Base-by-base conservation (phyloP, 2,797 vertebrate species). In the Emydoidea blandingii region DNA sequence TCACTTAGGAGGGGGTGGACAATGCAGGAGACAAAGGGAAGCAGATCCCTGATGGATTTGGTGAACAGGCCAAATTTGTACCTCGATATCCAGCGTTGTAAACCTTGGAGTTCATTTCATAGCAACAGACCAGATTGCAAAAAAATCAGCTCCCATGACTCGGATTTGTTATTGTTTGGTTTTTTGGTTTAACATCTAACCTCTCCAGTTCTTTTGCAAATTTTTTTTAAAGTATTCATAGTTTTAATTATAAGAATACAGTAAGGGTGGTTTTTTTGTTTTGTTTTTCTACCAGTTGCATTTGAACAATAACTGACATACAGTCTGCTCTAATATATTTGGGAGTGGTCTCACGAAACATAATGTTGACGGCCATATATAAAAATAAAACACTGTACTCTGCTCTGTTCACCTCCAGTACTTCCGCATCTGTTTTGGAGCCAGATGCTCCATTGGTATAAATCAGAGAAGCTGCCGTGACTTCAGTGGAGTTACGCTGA, bases 251-350 rank as follows among this genome's bases (percentile, higher is more conserved):
- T 8, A 12, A 1, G 25, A 19, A 78, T 90, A 34, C 5, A 0
- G 89, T 5, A 27, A 12, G 1, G 25, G 54, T 16, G 50, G 15
- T 1, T 44, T 91, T 27, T 29, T 57, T 57, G 56, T 72, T 8
- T 68, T 59, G 57, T 14, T 83, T 41, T 86, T 86, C 86, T 74
- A 79, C 54, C 50, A 23, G 6, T 83, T 92, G 88, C 5, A 53
- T 91, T 78, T 79, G 37, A 80, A 31, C 1, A 54, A 85, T 49
- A 49, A n/a, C 34, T 27, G n/a, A 41, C n/a, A 86, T 76, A 49
- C 47, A 62, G 37, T 34, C 11, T 1, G 3, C 8, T 0, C 0
- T 29, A 68, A 21, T 41, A 0, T 0, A 57, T 4, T 11, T 1
- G 2, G 80, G 18, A 76, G 41, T 2, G 34, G 15, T 21, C 54